Percentiles rank a stretch among this genome's conserved stretches.
Evolutionary conservation across 2,888 invertebrate genomes (phyloP).

Genomic region (Sisyra nigra): DNA sequence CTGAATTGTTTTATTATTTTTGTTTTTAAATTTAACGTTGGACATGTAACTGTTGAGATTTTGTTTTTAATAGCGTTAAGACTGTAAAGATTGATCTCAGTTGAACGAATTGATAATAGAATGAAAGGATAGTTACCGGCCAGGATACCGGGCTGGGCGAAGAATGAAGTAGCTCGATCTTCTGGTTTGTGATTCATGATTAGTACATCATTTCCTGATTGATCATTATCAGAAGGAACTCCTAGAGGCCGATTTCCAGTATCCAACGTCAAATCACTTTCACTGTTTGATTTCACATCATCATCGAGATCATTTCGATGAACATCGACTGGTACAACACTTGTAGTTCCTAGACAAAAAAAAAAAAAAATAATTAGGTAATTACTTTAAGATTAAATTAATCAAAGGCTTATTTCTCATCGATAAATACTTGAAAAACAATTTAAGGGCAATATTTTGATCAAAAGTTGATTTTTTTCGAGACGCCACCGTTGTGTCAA

Average conservation of each 20-base stretch:
- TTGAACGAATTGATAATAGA: too few species aligned
- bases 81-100: too few species aligned
- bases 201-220: constrained; percentile 35
- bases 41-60: too few species aligned
- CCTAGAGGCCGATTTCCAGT: background rate
- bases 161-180: constrained; percentile 79
- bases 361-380: background rate
- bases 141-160: constrained; percentile 85
- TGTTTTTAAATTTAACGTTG: too few species aligned
- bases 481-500: too few species aligned
- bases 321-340: background rate
- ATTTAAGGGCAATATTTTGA: too few species aligned
- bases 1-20: too few species aligned
- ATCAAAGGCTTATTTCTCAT: too few species aligned
- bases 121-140: constrained; percentile 45
- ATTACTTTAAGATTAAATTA: too few species aligned
- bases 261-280: background rate
- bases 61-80: too few species aligned
- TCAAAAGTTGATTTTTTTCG: too few species aligned
- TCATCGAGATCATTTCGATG: background rate
- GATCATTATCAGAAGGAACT: background rate
- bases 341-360: background rate
- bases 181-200: constrained; percentile 73
- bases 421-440: too few species aligned
- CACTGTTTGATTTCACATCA: background rate